A percentile compares a stretch with the other conserved stretches of the same genome.
Conservation (phyloP, 2,797 vertebrate species). For the Gallinago solitaria region DNA sequence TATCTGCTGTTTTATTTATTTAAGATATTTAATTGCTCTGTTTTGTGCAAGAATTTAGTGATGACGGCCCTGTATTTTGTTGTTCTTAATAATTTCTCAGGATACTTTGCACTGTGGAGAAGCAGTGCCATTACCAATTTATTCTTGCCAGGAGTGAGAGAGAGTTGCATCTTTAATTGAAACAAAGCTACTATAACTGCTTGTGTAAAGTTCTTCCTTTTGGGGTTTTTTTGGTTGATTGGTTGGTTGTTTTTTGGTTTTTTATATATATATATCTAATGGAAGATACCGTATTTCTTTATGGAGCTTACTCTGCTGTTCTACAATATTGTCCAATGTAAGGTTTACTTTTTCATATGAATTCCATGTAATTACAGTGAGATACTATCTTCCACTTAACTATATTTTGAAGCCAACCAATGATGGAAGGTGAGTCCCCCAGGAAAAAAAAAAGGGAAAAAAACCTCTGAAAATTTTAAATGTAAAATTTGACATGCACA, state of each 20-base stretch:
- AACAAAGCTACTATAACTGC: slow-evolving; percentile 64
- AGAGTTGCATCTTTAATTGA: slow-evolving; percentile 76
- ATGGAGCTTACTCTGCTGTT: slow-evolving; percentile 74
- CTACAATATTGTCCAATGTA: slow-evolving; percentile 74
- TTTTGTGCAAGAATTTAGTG: slow-evolving; percentile 81
- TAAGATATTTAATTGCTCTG: slow-evolving; percentile 71
- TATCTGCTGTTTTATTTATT: slow-evolving; percentile 74
- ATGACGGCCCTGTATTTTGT: slow-evolving; percentile 78
- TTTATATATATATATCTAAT: neutral
- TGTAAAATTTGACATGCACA: slow-evolving; percentile 71
- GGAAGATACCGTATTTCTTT: slow-evolving; percentile 75
- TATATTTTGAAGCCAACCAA: slow-evolving; percentile 78
- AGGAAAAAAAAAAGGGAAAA: neutral
- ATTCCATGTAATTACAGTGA: slow-evolving; percentile 74
- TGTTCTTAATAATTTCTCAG: slow-evolving; percentile 85
- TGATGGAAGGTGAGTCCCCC: slow-evolving; percentile 74
- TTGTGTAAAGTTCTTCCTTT: slow-evolving; percentile 77
- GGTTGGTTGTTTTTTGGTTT: neutral
- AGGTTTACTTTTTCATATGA: slow-evolving; percentile 75
- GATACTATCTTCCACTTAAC: slow-evolving; percentile 75
- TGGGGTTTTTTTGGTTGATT: neutral
- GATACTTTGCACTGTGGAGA: slow-evolving; percentile 78
- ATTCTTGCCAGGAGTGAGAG: slow-evolving; percentile 80
- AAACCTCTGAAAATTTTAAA: slow-evolving; percentile 48
- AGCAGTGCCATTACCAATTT: slow-evolving; percentile 78